Conservation (phyloP, 2,797 vertebrate genomes). For the Cottoperca gobio region DNA sequence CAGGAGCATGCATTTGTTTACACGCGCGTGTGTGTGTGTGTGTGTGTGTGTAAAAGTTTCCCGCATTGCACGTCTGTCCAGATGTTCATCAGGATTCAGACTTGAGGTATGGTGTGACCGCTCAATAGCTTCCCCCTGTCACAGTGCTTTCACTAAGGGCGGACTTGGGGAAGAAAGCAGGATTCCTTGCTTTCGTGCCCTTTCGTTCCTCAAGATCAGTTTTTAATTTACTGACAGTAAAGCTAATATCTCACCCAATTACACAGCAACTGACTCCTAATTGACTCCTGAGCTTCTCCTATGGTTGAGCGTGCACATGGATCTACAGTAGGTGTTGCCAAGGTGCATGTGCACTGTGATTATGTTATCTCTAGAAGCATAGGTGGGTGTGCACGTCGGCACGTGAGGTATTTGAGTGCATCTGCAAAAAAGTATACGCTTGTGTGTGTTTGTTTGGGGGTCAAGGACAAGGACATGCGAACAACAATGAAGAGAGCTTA, state of each 20-base stretch:
- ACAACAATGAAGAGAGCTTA: conserved; percentile 17
- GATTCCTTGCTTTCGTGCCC: conserved; percentile 55
- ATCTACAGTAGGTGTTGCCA: conserved; percentile 73
- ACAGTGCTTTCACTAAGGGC: conserved; percentile 47
- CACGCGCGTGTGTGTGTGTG: background rate
- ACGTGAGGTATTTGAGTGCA: background rate
- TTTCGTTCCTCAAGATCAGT: conserved; percentile 86
- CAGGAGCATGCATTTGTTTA: background rate
- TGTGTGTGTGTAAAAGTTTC: conserved; percentile 8
- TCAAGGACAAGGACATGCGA: conserved; percentile 35
- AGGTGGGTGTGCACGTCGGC: conserved; percentile 13
- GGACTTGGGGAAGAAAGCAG: conserved; percentile 51
- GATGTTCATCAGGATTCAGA: conserved; percentile 67
- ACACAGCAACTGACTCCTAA: conserved; percentile 86
- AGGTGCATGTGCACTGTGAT: conserved; percentile 56
- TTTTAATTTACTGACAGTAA: conserved; percentile 88
- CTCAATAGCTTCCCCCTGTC: conserved; percentile 72
- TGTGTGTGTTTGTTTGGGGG: too few species aligned
- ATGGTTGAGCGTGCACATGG: conserved; percentile 70
- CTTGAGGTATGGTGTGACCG: conserved; percentile 44
- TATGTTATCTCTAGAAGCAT: conserved; percentile 66
- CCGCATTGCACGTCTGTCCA: conserved; percentile 42
- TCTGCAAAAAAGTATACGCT: background rate
- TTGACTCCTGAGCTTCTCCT: conserved; percentile 78
- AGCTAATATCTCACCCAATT: conserved; percentile 87